phyloP scores from a whole-genome alignment of 2,113 vertebrate genomes.

The Zapus hudsonius region DNA sequence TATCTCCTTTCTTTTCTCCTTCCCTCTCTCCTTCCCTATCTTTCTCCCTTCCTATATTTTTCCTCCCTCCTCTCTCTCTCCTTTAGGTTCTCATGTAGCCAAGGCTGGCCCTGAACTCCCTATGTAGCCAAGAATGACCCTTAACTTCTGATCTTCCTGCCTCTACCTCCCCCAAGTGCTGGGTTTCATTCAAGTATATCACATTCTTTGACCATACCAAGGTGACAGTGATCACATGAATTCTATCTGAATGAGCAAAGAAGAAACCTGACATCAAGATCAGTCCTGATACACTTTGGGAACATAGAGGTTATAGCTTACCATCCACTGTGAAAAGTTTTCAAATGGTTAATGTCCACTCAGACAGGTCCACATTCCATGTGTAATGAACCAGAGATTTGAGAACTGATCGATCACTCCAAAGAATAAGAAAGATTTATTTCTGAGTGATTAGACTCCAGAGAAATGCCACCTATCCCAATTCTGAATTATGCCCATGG shows the following conservation, averaged over 20 bases:
- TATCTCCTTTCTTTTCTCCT: no score
- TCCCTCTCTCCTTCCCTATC: no score
- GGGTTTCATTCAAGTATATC: background rate
- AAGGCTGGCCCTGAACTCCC: no score
- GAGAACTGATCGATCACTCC: background rate
- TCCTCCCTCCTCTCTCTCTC: no score
- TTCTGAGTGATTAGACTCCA: background rate
- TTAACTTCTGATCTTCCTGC: no score
- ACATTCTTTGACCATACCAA: background rate
- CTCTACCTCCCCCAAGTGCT: no score
- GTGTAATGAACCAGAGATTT: background rate
- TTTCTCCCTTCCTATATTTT: no score
- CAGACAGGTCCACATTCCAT: background rate
- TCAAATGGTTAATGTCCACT: background rate
- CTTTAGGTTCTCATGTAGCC: no score
- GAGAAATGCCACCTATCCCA: background rate
- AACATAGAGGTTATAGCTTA: background rate
- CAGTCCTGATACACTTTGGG: no score
- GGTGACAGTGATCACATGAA: background rate
- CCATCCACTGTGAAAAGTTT: conserved; percentile 21
- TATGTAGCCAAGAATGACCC: no score
- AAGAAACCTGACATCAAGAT: no score
- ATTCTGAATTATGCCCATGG: background rate
- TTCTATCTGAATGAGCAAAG: background rate
- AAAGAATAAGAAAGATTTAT: conserved; percentile 7